These are phyloP conservation scores for Diuraphis noxia DNA, from an alignment of 1,140 invertebrate genomes.

Conservation along the genomic window DNA sequence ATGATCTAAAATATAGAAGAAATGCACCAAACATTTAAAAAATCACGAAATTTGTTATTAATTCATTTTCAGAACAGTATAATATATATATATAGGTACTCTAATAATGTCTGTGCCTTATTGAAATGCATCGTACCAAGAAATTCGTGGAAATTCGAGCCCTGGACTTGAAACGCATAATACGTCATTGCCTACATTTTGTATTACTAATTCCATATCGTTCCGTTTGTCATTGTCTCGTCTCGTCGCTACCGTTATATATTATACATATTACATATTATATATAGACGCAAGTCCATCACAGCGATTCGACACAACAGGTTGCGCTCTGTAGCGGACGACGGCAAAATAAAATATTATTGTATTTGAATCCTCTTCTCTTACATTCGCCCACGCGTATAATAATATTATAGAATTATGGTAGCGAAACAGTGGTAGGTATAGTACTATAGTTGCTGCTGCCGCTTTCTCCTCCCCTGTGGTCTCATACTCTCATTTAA, in stretches of 20 bases:
- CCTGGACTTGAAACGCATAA: background rate
- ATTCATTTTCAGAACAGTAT: background rate
- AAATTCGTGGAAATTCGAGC: background rate
- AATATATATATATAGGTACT: background rate
- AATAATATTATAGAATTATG: background rate
- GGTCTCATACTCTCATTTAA: background rate
- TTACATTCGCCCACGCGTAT: background rate
- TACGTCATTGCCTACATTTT: background rate
- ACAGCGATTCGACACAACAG: background rate
- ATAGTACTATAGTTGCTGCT: background rate
- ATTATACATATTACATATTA: background rate
- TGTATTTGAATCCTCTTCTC: background rate
- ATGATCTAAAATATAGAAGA: too few species aligned
- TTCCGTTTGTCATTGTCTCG: background rate
- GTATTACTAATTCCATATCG: background rate
- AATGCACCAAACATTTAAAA: background rate
- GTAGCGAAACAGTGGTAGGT: background rate
- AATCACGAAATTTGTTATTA: rapidly evolving
- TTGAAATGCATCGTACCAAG: background rate
- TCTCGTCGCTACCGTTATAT: background rate
- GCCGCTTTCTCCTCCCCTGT: background rate
- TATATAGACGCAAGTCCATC: background rate
- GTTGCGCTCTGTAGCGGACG: background rate
- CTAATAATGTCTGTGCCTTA: background rate
- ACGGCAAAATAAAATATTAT: background rate